Evolutionary conservation across 2,888 invertebrate genomes (phyloP).

Genomic region (Prosopocoilus inquinatus): DNA sequence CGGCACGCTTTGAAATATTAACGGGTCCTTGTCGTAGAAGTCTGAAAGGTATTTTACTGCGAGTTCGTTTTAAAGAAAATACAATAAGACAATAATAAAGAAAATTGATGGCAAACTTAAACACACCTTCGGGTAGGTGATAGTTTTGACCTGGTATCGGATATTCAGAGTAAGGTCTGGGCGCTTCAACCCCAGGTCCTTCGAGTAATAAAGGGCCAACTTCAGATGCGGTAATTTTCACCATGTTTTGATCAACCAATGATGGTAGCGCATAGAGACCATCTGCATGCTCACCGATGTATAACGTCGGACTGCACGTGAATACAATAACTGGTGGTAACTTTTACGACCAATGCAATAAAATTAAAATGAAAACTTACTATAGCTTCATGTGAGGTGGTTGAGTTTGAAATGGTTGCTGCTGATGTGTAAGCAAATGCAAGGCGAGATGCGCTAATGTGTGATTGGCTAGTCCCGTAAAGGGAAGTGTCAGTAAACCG

Average conservation of each 20-base stretch:
- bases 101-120: neutral
- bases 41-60: constrained; percentile 23
- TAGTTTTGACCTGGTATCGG: constrained; percentile 45
- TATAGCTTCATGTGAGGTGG: constrained; percentile 54
- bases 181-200: constrained; percentile 58
- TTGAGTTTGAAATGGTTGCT: constrained; percentile 44
- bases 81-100: neutral
- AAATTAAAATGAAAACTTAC: constrained; percentile 45
- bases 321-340: constrained; percentile 5
- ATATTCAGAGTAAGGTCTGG: constrained; percentile 39
- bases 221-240: constrained; percentile 74
- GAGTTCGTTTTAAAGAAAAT: neutral
- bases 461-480: constrained; percentile 85
- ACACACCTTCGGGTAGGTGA: constrained; percentile 34
- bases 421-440: constrained; percentile 43
- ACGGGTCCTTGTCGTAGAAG: constrained; percentile 32
- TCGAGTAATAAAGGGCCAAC: constrained; percentile 70
- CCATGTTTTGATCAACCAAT: constrained; percentile 85
- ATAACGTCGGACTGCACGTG: constrained; percentile 78
- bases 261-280: constrained; percentile 92
- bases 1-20: constrained; percentile 43
- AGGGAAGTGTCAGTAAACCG: constrained; percentile 80
- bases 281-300: constrained; percentile 83
- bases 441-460: constrained; percentile 65
- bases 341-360: constrained; percentile 7